phyloP scores from a whole-genome alignment of 2,797 vertebrate genomes.

The Notolepis coatsorum region DNA sequence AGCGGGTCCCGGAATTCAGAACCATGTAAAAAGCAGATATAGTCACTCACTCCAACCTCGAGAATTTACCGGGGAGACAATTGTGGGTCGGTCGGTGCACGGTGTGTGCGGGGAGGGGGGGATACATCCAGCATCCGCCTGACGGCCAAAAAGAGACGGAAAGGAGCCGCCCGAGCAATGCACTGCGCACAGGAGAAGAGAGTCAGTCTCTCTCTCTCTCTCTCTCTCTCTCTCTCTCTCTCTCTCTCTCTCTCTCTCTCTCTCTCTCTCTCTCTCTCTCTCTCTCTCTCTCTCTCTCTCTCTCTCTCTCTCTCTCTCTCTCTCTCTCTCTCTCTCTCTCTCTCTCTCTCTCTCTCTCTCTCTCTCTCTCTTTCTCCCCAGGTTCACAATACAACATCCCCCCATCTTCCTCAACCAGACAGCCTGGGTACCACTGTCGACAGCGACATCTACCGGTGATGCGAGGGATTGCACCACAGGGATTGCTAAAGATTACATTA shows the following conservation, averaged over 20 bases:
- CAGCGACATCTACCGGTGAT: slow-evolving; percentile 75
- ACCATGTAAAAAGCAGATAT: slow-evolving; percentile 63
- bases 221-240: slow-evolving; percentile 10
- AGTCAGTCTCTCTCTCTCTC: slow-evolving; percentile 36
- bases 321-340: slow-evolving; percentile 53
- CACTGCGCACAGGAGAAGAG: slow-evolving; percentile 78
- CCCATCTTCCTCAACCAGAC: slow-evolving; percentile 60
- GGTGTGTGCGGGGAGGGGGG: slow-evolving; percentile 32
- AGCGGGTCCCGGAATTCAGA: slow-evolving; percentile 73
- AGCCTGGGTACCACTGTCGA: slow-evolving; percentile 52
- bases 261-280: slow-evolving; percentile 8
- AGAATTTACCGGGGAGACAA: slow-evolving; percentile 48
- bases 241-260: slow-evolving; percentile 10
- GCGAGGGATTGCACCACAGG: slow-evolving; percentile 3
- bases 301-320: slow-evolving; percentile 34
- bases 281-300: slow-evolving; percentile 15
- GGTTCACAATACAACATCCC: slow-evolving; percentile 47
- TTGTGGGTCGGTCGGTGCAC: slow-evolving; percentile 33
- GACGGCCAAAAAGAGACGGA: slow-evolving; percentile 53
- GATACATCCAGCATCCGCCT: slow-evolving; percentile 66
- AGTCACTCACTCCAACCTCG: slow-evolving; percentile 68
- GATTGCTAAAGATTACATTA: too few relatives aligned
- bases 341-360: slow-evolving; percentile 44
- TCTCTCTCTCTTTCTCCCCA: slow-evolving; percentile 34
- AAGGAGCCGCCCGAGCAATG: slow-evolving; percentile 75